Conservation (phyloP, 2,888 invertebrate species). For the Odontocerum albicorne region DNA sequence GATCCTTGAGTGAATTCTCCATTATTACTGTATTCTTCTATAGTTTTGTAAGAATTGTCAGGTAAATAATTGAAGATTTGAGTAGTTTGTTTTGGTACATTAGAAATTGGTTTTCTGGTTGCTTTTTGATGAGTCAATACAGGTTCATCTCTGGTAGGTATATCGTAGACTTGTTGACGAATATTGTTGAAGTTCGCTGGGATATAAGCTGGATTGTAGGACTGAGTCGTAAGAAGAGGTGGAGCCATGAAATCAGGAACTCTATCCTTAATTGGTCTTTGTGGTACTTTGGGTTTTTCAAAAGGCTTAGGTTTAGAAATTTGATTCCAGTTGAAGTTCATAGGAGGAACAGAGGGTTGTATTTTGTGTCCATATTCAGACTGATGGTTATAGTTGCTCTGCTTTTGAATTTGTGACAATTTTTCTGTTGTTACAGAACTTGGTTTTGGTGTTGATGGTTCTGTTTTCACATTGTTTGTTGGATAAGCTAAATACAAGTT, state of each 20-base stretch:
- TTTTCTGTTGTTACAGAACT: conserved; percentile 44
- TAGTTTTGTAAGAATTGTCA: conserved; percentile 44
- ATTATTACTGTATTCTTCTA: conserved; percentile 52
- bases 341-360: conserved; percentile 49
- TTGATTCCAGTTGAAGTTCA: conserved; percentile 45
- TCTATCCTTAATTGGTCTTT: neutral
- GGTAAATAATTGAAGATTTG: conserved; percentile 45
- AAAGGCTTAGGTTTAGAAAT: conserved; percentile 35
- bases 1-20: conserved; percentile 55
- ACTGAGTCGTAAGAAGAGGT: conserved; percentile 42
- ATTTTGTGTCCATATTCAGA: conserved; percentile 51
- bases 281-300: conserved; percentile 6
- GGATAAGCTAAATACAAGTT: conserved; percentile 9
- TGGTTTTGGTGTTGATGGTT: conserved; percentile 49
- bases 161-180: conserved; percentile 52
- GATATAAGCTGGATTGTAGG: conserved; percentile 47
- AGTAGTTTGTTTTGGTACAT: conserved; percentile 40
- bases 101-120: conserved; percentile 39
- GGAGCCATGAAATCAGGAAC: conserved; percentile 25
- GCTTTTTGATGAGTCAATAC: conserved; percentile 25
- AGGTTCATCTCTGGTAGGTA: conserved; percentile 52
- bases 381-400: conserved; percentile 4
- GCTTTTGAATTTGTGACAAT: conserved; percentile 43
- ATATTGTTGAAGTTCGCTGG: conserved; percentile 46
- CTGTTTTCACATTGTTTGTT: conserved; percentile 44